Evolutionary conservation across 2,797 vertebrate genomes (phyloP).

Genomic region (Pseudocheirus occidentalis): DNA sequence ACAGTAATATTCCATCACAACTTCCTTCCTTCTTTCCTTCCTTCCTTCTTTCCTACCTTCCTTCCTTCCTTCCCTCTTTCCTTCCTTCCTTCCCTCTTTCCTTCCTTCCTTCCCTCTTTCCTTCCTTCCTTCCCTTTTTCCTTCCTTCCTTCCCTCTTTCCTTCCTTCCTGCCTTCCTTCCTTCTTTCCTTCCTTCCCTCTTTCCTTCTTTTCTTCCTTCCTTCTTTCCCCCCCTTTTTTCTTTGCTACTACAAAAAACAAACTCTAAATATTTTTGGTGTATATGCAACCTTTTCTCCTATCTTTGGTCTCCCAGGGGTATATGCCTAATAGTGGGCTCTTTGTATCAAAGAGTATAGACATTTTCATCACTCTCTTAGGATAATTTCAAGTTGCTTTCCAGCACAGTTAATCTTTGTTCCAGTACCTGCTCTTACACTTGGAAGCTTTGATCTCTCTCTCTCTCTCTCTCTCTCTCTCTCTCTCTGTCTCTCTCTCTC

Average conservation of each 20-base stretch:
- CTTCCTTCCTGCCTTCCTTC: no score
- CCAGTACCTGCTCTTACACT: background rate
- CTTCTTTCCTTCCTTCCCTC: no score
- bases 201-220: no score
- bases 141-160: no score
- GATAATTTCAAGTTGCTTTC: background rate
- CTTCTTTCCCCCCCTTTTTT: background rate
- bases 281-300: background rate
- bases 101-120: no score
- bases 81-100: fast-evolving
- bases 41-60: background rate
- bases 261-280: no score
- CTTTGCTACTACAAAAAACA: background rate
- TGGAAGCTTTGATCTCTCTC: background rate
- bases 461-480: background rate
- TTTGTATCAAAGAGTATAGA: background rate
- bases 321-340: background rate
- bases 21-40: no score
- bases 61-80: background rate
- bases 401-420: background rate
- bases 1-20: no score
- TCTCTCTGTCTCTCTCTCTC: background rate
- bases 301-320: background rate
- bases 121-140: background rate
- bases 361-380: background rate